Evolutionary conservation across 2,113 vertebrate genomes (phyloP).

Genomic region (Pagrus major): DNA sequence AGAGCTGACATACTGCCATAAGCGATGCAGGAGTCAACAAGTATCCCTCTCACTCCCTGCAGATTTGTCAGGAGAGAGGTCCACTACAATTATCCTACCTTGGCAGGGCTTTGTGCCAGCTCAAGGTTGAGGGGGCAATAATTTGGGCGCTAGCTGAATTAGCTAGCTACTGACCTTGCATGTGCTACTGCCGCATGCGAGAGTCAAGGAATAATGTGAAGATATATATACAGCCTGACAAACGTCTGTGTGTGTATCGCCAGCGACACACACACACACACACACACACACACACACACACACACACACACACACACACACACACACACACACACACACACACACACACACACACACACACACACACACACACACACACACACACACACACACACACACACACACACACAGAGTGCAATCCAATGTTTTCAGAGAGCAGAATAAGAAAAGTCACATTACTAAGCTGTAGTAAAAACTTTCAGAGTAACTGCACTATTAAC

Average conservation of each 20-base stretch:
- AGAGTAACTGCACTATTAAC: not conserved
- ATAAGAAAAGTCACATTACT: constrained; percentile 5
- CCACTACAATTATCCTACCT: constrained; percentile 81
- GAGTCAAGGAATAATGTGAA: constrained; percentile 50
- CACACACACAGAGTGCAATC: not conserved
- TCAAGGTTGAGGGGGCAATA: constrained; percentile 81
- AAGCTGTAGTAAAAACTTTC: not conserved
- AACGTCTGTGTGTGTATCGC: not conserved
- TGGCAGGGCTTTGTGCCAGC: constrained; percentile 70
- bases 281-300: not conserved
- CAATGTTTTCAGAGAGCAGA: not conserved
- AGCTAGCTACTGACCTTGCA: constrained; percentile 72
- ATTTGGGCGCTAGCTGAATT: constrained; percentile 71
- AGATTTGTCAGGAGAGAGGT: constrained; percentile 72
- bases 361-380: not conserved
- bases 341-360: not conserved
- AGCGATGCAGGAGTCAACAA: constrained; percentile 64
- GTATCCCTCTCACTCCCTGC: constrained; percentile 51
- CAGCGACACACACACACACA: not conserved
- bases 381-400: not conserved
- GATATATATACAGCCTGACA: constrained; percentile 51
- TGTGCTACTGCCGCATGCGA: constrained; percentile 41
- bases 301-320: not conserved
- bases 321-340: not conserved
- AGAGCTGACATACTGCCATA: constrained; percentile 60